Conservation (phyloP, 2,113 vertebrate genomes). For the Lontra canadensis region DNA sequence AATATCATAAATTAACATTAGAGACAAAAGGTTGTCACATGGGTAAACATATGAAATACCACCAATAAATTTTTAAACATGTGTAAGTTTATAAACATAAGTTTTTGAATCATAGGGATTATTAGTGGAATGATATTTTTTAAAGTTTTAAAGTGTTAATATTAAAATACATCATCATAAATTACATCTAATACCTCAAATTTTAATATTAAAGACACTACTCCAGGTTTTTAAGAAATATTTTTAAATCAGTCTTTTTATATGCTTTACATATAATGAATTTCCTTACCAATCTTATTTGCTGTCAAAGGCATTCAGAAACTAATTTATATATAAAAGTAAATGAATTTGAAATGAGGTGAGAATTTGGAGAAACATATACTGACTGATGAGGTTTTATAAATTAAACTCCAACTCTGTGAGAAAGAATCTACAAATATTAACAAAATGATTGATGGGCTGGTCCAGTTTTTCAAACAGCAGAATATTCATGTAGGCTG, state of each 20-base stretch:
- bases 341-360: slow-evolving; percentile 48
- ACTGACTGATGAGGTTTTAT: slow-evolving; percentile 34
- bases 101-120: background rate
- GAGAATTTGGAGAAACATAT: slow-evolving; percentile 50
- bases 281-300: background rate
- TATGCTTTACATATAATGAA: background rate
- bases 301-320: background rate
- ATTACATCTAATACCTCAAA: background rate
- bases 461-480: slow-evolving; percentile 62
- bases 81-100: background rate
- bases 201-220: background rate
- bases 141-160: background rate
- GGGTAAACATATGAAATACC: background rate
- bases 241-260: slow-evolving; percentile 17
- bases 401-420: slow-evolving; percentile 18
- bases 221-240: background rate
- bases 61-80: background rate
- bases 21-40: background rate
- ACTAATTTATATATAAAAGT: background rate
- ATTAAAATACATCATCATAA: background rate
- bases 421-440: slow-evolving; percentile 52
- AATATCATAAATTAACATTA: slow-evolving; percentile 6
- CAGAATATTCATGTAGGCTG: slow-evolving; percentile 62
- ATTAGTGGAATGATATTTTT: background rate
- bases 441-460: slow-evolving; percentile 59